phyloP scores from a whole-genome alignment of 2,113 vertebrate genomes.

The Caretta caretta region DNA sequence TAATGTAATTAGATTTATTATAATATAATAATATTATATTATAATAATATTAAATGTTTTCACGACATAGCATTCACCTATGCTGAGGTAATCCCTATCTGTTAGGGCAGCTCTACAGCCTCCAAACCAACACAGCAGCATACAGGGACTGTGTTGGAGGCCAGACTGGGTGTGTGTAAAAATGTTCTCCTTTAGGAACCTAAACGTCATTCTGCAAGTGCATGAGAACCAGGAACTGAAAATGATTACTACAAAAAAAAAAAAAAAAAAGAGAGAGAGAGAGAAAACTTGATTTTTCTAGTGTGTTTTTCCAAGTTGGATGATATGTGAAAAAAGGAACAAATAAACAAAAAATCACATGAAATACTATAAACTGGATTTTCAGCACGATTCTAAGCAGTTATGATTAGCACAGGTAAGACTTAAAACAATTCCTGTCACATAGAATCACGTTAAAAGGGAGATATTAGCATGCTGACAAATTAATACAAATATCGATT shows the following conservation, averaged over 20 bases:
- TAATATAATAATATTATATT: not conserved
- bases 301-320: not conserved
- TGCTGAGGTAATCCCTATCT: not conserved
- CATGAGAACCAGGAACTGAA: not conserved
- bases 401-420: not conserved
- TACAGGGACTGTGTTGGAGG: too few relatives aligned
- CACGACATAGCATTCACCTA: not conserved
- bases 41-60: not conserved
- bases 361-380: not conserved
- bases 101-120: too few relatives aligned
- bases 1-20: not conserved
- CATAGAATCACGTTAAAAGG: not conserved
- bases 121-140: too few relatives aligned
- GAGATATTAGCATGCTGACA: not conserved
- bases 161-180: too few relatives aligned
- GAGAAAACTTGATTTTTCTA: not conserved
- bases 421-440: not conserved
- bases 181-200: too few relatives aligned
- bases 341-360: not conserved
- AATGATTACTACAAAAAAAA: too few relatives aligned
- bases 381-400: not conserved
- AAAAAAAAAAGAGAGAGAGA: not conserved
- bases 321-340: not conserved
- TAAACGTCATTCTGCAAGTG: not conserved
- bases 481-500: conserved; percentile 12